A percentile compares a stretch with the other conserved stretches of the same genome.
These are phyloP conservation scores for Mastomys coucha DNA, from an alignment of 2,113 vertebrate species.

Conservation along the genomic window DNA sequence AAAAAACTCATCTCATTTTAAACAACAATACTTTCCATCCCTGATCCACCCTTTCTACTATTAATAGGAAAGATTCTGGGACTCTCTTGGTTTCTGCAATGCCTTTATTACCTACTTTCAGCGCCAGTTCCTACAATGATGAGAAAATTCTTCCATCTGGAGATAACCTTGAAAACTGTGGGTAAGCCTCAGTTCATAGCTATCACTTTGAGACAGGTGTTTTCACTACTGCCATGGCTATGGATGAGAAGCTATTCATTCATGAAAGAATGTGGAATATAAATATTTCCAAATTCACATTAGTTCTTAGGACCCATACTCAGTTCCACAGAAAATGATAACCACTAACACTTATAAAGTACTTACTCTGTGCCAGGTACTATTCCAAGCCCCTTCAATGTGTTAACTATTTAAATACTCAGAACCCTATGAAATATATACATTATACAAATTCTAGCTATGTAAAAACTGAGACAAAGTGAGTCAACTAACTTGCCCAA, in stretches of 20 bases:
- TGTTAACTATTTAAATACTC: constrained; percentile 50
- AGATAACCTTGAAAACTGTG: not conserved
- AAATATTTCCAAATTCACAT: constrained; percentile 49
- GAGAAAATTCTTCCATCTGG: not conserved
- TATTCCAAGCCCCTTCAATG: constrained; percentile 3
- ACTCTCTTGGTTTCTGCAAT: constrained; percentile 10
- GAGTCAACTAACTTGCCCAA: constrained; percentile 55
- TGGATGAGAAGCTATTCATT: constrained; percentile 18
- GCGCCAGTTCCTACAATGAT: not conserved
- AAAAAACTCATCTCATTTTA: not conserved
- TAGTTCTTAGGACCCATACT: constrained; percentile 27
- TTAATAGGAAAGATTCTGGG: constrained; percentile 25
- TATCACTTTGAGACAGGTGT: constrained; percentile 2
- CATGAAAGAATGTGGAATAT: constrained; percentile 15
- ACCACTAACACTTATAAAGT: constrained; percentile 27
- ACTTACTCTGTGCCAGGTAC: not conserved
- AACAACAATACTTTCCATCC: not conserved
- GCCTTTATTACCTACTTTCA: constrained; percentile 1
- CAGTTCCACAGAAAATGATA: constrained; percentile 32
- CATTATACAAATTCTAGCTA: constrained; percentile 27
- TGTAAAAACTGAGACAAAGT: not conserved
- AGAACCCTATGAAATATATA: not conserved
- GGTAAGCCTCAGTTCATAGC: constrained; percentile 14
- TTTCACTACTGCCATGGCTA: constrained; percentile 23
- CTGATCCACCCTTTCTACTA: not conserved